Percentiles rank a stretch among this genome's conserved stretches.
These are phyloP conservation scores for Clinocottus analis DNA, from an alignment of 2,113 vertebrate genomes.

Conservation along the genomic window DNA sequence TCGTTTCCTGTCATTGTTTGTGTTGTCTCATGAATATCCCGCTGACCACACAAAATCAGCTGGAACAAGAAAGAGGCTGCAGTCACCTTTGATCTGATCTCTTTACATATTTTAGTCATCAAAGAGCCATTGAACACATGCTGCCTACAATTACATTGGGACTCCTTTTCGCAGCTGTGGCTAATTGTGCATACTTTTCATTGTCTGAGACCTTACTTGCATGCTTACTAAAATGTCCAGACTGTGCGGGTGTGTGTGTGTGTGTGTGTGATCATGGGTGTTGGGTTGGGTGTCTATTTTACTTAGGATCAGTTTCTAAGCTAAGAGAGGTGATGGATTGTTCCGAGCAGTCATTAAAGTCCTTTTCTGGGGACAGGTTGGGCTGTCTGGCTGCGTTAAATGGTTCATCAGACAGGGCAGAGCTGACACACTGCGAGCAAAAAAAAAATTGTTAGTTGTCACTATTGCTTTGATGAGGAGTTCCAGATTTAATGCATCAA, in stretches of 20 bases:
- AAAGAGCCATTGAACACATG: constrained; percentile 53
- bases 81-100: constrained; percentile 72
- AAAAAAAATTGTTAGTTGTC: constrained; percentile 61
- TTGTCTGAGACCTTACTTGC: constrained; percentile 3
- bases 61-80: constrained; percentile 59
- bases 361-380: constrained; percentile 60
- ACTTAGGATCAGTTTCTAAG: constrained; percentile 47
- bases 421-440: constrained; percentile 35
- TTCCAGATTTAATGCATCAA: constrained; percentile 34
- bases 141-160: constrained; percentile 45
- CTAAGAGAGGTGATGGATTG: constrained; percentile 49
- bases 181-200: constrained; percentile 51
- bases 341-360: constrained; percentile 56
- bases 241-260: constrained; percentile 16
- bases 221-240: constrained; percentile 18
- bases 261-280: not conserved
- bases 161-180: constrained; percentile 54
- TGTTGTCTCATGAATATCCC: constrained; percentile 60
- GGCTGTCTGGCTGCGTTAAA: constrained; percentile 62
- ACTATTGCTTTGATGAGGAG: constrained; percentile 60
- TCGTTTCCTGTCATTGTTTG: constrained; percentile 27
- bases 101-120: constrained; percentile 70
- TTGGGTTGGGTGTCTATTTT: constrained; percentile 30
- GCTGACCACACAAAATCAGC: constrained; percentile 48
- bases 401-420: constrained; percentile 55